Base-by-base conservation (phyloP, 92 coral and sea anemone genomes). In the Bergia sp. region DNA sequence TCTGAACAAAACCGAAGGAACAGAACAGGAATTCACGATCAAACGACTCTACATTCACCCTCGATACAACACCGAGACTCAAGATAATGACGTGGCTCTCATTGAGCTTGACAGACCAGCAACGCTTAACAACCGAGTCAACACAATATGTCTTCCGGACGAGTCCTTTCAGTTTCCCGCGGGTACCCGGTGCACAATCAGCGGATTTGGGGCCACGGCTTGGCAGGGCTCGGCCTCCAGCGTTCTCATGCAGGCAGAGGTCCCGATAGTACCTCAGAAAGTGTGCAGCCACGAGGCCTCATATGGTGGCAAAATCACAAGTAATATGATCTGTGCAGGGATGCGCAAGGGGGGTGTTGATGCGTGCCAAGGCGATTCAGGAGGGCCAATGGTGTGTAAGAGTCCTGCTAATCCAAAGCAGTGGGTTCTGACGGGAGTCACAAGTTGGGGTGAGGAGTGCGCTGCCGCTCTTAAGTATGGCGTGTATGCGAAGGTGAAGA, bases 401-500 rank as follows among this genome's bases (percentile, higher is more conserved):
- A 92, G 89, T 73, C 96, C 96, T n/a, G 89, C 84, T 37, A 94
- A 92, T 76, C 95, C 94, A 38, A 89, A 92, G 42, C 96, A 94
- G 89, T 94, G 96, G 96, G 75, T 89, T 45, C 92, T 89, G 82
- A 92, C 93, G 7, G 96, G 96, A 72, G 96, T 90, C 20, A 92
- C 96, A 11, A 92, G 95, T 67, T 94, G 96, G 96, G 96, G 96
- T 0, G 93, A 94, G 38, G 95, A 93, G 58, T 94, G 96, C 42
- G 96, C 96, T 15, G 84, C 93, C 71, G 94, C 94, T n/a, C 88
- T 94, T 50, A 94, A 94, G 82, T 94, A 92, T 38, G 96, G 96
- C 10, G 93, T 94, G 21, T 94, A 92, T 80, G 92, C 93, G 7
- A 94, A 94, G 67, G 86, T 92, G 5, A 90, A 89, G 37, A 86